Evolutionary conservation across 2,888 invertebrate genomes (phyloP).

Genomic region (Acanthopleura granulata): DNA sequence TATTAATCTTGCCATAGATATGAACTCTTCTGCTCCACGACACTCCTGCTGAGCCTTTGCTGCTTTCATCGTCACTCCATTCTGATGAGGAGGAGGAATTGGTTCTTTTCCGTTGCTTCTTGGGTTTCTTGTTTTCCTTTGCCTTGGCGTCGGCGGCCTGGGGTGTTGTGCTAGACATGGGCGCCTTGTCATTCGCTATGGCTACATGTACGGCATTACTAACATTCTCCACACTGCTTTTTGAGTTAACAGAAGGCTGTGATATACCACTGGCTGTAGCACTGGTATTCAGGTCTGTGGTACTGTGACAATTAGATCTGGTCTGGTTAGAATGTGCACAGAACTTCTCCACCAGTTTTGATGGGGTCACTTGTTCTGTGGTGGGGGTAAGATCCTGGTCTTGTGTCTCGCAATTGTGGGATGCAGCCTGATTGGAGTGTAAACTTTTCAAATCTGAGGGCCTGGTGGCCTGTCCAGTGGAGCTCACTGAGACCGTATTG

Average conservation of each 20-base stretch:
- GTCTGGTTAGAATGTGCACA: no score
- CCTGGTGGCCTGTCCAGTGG: not conserved
- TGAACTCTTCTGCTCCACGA: slow-evolving; percentile 11
- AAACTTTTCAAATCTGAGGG: not conserved
- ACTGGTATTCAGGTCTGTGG: not conserved
- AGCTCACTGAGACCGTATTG: not conserved
- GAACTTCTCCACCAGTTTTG: no score
- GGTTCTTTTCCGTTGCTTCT: not conserved
- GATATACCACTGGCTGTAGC: not conserved
- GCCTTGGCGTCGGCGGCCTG: not conserved
- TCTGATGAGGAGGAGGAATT: slow-evolving; percentile 16
- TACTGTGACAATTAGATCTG: not conserved
- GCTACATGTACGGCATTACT: not conserved
- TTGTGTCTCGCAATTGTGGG: not conserved
- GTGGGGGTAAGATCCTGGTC: slow-evolving; percentile 9
- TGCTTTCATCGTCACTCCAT: not conserved
- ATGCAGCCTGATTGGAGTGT: not conserved
- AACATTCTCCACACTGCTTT: not conserved
- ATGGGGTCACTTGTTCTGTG: not conserved
- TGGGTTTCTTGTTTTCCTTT: slow-evolving; percentile 10
- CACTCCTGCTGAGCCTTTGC: not conserved
- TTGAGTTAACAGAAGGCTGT: no score
- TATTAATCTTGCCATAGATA: slow-evolving; percentile 2
- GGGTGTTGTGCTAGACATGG: not conserved
- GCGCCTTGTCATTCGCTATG: not conserved